Percentiles rank a stretch among this genome's conserved stretches.
Conservation (phyloP, 1,140 invertebrate genomes). For the Leucophenga varia region DNA sequence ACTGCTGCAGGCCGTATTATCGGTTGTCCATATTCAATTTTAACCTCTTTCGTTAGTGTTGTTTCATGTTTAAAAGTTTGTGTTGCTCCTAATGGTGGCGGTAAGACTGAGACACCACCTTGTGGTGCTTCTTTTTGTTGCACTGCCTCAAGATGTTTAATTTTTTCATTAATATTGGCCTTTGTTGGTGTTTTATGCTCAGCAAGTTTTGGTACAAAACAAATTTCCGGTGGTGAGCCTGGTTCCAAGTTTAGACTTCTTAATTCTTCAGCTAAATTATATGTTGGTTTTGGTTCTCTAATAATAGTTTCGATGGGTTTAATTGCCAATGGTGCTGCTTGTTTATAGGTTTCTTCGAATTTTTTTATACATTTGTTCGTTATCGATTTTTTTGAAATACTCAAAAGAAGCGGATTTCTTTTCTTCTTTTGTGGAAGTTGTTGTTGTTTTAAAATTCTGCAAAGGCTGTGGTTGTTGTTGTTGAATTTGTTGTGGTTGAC, state of each 20-base stretch:
- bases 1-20: constrained; percentile 52
- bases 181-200: constrained; percentile 14
- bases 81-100: constrained; percentile 19
- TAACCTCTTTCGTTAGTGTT: constrained; percentile 36
- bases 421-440: constrained; percentile 26
- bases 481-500: constrained; percentile 22
- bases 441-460: constrained; percentile 16
- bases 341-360: constrained; percentile 22
- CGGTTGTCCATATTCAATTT: constrained; percentile 47
- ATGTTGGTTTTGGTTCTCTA: constrained; percentile 27
- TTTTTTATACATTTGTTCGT: constrained; percentile 23
- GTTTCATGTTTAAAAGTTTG: constrained; percentile 43
- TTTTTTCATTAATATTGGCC: constrained; percentile 63
- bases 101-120: constrained; percentile 62
- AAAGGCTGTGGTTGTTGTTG: constrained; percentile 17
- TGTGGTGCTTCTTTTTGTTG: constrained; percentile 65
- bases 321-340: constrained; percentile 31
- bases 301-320: constrained; percentile 35
- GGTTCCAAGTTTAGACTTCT: constrained; percentile 64
- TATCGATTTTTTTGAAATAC: constrained; percentile 63
- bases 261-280: constrained; percentile 37
- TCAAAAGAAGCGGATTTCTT: constrained; percentile 57
- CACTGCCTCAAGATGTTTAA: constrained; percentile 66
- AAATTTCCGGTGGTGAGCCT: constrained; percentile 73
- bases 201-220: constrained; percentile 63